Base-by-base conservation (phyloP, 64 coral and sea anemone genomes). In the Trachythela sp. region DNA sequence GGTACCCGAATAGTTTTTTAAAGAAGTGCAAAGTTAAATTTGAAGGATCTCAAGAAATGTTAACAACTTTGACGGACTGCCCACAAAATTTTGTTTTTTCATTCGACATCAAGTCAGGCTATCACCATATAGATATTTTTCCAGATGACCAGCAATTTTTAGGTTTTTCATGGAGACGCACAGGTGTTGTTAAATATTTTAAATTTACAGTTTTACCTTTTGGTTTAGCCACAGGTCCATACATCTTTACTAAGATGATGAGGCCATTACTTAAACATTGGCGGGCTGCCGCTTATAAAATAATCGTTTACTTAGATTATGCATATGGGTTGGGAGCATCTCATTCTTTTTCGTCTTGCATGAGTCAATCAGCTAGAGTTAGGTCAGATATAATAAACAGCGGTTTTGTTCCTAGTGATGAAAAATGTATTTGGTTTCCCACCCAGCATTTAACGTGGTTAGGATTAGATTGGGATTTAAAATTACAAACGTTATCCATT, bases 21-120 rank as follows among this genome's bases (percentile, higher is more conserved):
- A 89, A 58, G 39, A 92, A 95, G 72, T 92, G 9, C 36, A 92
- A 92, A 39, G 43, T 92, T 52, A 89, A 90, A 58, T 90, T 92
- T 87, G 85, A 95, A 64, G 94, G 92, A 34, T 26, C 88, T n/a
- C 92, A 95, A 49, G 75, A 84, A 29, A 70, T 92, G 48, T 39
- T 84, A n/a, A 84, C 39, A 70, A 64, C 36, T 36, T 86, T 94
- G 45, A 32, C 48, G 36, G 22, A 75, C 38, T 45, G 48, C 58
- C 50, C 56, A 36, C 68, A 49, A 37, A 39, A 49, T 32, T 95
- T 67, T 86, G 34, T 87, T 10, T 77, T 50, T 88, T 92, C 91
- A 1, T 92, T 92, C 54, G 85, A 87, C 37, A 92, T 92, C 26
- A 92, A 87, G 56, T 92, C 90, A 30, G 85, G 85, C 30, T 92